Percentiles rank a stretch among this genome's conserved stretches.
Evolutionary conservation across 2,797 vertebrate species (phyloP).

Genomic region (Gallinago nigripennis): DNA sequence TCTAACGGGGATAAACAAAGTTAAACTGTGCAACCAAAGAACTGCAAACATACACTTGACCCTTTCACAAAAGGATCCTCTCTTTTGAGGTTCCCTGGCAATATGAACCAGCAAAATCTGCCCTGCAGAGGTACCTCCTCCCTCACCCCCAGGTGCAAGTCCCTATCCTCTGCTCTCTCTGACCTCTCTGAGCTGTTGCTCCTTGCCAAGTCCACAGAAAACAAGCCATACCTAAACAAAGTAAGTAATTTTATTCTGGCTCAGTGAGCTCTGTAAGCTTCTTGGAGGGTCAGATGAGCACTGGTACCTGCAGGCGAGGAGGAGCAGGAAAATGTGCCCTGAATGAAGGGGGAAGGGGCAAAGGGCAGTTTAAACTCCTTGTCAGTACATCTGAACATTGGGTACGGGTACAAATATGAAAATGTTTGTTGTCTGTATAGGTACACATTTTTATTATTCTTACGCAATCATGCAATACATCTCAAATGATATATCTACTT

Average conservation of each 20-base stretch:
- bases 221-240: not conserved
- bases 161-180: not conserved
- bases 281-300: not conserved
- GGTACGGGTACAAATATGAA: not conserved
- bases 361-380: not conserved
- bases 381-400: not conserved
- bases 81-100: not conserved
- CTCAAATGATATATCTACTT: not conserved
- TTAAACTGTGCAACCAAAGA: not conserved
- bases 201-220: not conserved
- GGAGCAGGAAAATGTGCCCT: not conserved
- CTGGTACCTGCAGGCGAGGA: not conserved
- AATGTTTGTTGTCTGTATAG: not conserved
- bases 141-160: not conserved
- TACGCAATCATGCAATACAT: not conserved
- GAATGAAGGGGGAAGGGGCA: not conserved
- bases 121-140: not conserved
- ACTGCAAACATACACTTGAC: not conserved
- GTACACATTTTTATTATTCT: not conserved
- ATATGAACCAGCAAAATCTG: not conserved
- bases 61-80: not conserved
- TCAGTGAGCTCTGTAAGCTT: not conserved
- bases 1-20: not conserved
- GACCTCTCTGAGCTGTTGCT: not conserved
- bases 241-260: not conserved